Conservation (phyloP, 1,140 invertebrate species). For the Bathynomus jamesi region DNA sequence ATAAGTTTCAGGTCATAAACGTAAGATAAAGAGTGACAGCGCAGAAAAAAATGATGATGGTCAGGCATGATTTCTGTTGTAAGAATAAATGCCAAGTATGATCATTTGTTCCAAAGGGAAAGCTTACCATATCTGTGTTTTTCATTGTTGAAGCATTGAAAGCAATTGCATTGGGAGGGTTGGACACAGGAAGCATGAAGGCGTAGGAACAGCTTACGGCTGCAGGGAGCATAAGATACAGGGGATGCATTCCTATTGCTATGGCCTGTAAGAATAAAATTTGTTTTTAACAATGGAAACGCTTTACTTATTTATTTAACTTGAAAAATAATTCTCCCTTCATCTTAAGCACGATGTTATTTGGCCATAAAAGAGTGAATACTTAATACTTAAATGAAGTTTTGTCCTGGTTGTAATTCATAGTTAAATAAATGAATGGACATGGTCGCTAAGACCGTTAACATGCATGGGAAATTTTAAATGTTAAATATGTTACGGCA, state of each 20-base stretch:
- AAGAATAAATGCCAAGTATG: not conserved
- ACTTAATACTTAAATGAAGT: no score
- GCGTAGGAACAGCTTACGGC: constrained; percentile 3
- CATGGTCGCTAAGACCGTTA: no score
- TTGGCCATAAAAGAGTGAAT: no score
- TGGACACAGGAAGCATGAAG: constrained; percentile 47
- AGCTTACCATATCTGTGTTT: constrained; percentile 15
- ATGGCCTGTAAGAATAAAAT: not conserved
- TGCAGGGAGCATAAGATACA: constrained; percentile 5
- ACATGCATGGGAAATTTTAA: no score
- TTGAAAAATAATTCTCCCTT: no score
- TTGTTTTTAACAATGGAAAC: no score
- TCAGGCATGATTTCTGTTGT: not conserved
- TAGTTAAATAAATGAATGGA: no score
- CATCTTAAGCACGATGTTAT: no score
- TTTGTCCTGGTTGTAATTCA: no score
- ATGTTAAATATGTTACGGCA: no score
- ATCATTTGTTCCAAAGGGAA: not conserved
- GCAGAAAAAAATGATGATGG: not conserved
- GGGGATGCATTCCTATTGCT: constrained; percentile 1
- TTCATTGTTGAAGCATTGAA: constrained; percentile 44
- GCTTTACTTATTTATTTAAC: no score
- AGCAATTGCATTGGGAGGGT: constrained; percentile 52
- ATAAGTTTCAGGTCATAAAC: no score
- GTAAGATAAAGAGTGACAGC: not conserved